Conservation (phyloP, 2,113 vertebrate genomes). For the Eolophus roseicapilla region DNA sequence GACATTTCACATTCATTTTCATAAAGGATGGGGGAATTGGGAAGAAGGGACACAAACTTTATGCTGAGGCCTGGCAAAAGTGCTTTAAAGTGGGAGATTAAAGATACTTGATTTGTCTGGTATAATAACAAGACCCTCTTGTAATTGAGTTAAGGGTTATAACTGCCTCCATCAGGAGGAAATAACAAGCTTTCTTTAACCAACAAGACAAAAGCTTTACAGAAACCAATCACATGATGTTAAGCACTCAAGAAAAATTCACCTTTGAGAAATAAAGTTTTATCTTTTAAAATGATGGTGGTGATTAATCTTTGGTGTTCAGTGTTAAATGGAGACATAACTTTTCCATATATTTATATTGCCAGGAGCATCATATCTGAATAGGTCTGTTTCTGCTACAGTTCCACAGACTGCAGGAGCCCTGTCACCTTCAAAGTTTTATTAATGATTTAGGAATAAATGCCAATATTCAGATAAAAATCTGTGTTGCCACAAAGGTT, state of each 20-base stretch:
- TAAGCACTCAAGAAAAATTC: neutral
- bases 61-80: neutral
- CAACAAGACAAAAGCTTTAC: neutral
- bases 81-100: neutral
- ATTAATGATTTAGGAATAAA: neutral
- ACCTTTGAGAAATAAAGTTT: neutral
- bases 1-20: neutral
- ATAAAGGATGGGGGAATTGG: neutral
- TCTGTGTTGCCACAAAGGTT: neutral
- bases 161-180: neutral
- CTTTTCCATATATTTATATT: neutral
- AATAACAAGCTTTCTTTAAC: neutral
- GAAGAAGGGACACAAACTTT: neutral
- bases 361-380: neutral
- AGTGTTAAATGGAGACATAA: neutral
- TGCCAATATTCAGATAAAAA: neutral
- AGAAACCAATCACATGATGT: neutral
- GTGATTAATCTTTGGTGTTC: neutral
- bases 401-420: neutral
- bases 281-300: neutral
- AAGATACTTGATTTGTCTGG: neutral
- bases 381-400: neutral
- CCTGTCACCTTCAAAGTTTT: neutral
- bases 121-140: neutral
- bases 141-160: neutral